phyloP scores from a whole-genome alignment of 2,888 invertebrate genomes.

The Diaprepes abbreviatus region DNA sequence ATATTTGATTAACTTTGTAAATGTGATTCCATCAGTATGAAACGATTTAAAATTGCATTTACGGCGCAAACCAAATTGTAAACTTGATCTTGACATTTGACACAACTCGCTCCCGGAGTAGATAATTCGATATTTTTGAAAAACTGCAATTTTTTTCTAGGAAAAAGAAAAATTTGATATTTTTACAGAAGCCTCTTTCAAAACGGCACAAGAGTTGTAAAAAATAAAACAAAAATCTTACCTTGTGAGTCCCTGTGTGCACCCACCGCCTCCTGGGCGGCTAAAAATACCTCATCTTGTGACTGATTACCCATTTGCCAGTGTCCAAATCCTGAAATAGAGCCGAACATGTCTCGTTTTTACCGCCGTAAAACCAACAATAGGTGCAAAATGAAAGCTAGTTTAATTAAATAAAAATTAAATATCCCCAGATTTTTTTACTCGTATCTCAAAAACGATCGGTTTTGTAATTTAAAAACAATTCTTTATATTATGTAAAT shows the following conservation, averaged over 20 bases:
- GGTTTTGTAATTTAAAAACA: too few species aligned
- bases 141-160: too few species aligned
- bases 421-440: too few species aligned
- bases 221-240: constrained; percentile 75
- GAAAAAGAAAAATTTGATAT: background rate
- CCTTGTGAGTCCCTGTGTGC: constrained; percentile 93
- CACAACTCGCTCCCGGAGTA: background rate
- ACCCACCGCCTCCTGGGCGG: constrained; percentile 82
- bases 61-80: background rate
- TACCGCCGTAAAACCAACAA: background rate
- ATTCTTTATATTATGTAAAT: too few species aligned
- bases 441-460: too few species aligned
- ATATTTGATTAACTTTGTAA: background rate
- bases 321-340: constrained; percentile 78
- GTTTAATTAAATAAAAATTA: too few species aligned
- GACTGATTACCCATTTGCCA: constrained; percentile 87
- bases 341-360: background rate
- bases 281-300: constrained; percentile 89
- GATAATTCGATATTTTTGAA: too few species aligned
- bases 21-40: background rate
- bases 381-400: too few species aligned
- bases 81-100: background rate
- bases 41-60: background rate
- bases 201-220: constrained; percentile 55
- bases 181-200: constrained; percentile 52